These are phyloP conservation scores for Basileuterus tristriatus DNA, from an alignment of 2,797 vertebrate genomes.

Conservation along the genomic window DNA sequence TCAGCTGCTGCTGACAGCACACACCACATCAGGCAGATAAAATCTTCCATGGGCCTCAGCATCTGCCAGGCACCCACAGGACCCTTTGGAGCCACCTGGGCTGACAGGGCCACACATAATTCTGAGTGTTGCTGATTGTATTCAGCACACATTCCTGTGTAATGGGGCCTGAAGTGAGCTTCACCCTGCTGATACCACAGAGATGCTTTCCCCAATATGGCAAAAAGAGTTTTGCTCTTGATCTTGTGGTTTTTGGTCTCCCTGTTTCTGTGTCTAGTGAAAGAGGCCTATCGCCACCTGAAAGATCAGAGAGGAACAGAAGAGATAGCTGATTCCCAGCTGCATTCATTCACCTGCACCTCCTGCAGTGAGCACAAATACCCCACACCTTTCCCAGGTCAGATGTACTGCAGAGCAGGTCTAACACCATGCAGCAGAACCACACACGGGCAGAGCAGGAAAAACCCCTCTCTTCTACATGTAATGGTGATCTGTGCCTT, in stretches of 20 bases:
- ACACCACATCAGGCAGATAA: fast-evolving
- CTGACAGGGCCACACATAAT: fast-evolving
- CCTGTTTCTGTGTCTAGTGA: neutral
- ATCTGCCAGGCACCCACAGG: neutral
- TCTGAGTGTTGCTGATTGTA: neutral
- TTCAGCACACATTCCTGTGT: neutral
- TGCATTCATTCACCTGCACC: neutral
- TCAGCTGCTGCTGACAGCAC: neutral
- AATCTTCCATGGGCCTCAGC: neutral
- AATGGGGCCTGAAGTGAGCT: fast-evolving
- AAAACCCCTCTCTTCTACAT: fast-evolving
- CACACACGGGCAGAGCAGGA: neutral
- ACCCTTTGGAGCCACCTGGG: fast-evolving
- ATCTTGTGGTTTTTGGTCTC: neutral
- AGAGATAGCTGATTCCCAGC: neutral
- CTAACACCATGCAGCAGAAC: neutral
- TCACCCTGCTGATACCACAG: neutral
- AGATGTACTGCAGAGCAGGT: neutral
- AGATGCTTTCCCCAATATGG: neutral
- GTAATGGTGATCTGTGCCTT: neutral
- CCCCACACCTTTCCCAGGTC: neutral
- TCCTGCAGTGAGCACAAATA: neutral
- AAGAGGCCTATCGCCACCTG: neutral
- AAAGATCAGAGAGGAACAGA: neutral
- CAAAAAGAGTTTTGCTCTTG: neutral